Evolutionary conservation across 2,888 invertebrate genomes (phyloP), one percentile per base, ranked within the genome.

Genomic region (Magallana nippona): DNA sequence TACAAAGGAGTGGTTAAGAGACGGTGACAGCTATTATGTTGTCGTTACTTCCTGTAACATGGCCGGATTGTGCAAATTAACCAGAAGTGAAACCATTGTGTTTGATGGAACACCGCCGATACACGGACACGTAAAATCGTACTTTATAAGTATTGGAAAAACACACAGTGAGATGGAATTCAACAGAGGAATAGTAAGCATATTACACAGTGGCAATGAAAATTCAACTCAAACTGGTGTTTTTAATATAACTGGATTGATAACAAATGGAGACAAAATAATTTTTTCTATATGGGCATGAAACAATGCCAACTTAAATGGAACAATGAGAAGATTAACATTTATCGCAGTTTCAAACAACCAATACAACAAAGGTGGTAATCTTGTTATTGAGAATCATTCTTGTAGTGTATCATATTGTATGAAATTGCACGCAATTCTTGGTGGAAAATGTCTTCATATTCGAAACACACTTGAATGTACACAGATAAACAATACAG

Each of bases 341-440:
- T 71, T 83, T 32, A 44, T 44, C 19, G 86, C 82, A n/a, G 8
- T 82, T 5, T 44, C 77, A 13, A 56, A 19, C 10, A 82, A 81
- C 10, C 5, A 11, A 11, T 19, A 71, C 22, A 8, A 32, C n/a
- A 44, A 55, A 10, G 15, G 44, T 0, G 88, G 89, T 19, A 27
- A 79, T 1, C 85, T 88, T 5, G 81, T 86, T 78, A 55, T 88
- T 17, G 77, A 87, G 77, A 88, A 85, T 81, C 89, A 89, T 82
- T 89, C 89, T 0, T 89, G 89, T 85, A 83, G 82, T 22, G 22
- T 79, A 19, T 84, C 87, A 27, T 87, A 81, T 60, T 89, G 89
- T 55, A 87, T 86, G 44, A 87, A 87, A 17, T 19, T 89, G 89
- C 63, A 89, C 89, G 87, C 88, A 22, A 82, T 85, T 10, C 11